Evolutionary conservation across 2,113 vertebrate species (phyloP).

Genomic region (Phodopus roborovskii): DNA sequence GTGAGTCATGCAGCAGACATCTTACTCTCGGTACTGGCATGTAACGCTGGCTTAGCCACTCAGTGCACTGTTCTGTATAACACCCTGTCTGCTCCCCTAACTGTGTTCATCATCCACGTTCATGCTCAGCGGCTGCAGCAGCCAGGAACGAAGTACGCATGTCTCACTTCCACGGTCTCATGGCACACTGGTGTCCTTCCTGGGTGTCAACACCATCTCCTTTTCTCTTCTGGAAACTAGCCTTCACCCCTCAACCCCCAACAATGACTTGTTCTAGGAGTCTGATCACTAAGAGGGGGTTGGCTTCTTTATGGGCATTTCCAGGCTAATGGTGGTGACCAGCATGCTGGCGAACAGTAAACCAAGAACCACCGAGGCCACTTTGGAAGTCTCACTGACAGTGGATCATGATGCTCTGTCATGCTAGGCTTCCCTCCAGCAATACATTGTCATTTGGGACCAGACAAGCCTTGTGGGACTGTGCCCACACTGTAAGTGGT

Average conservation of each 20-base stretch:
- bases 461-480: neutral
- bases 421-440: neutral
- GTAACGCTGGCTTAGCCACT: neutral
- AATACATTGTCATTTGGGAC: too few relatives aligned
- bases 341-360: fast-evolving
- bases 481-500: fast-evolving
- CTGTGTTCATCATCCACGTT: neutral
- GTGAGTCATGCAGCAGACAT: neutral
- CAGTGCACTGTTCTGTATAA: neutral
- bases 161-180: neutral
- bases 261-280: fast-evolving
- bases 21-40: neutral
- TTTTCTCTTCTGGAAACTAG: neutral
- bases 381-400: neutral
- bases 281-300: neutral
- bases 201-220: neutral
- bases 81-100: neutral
- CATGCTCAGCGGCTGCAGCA: neutral
- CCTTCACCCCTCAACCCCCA: too few relatives aligned
- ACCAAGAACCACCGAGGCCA: fast-evolving
- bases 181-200: neutral
- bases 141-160: neutral
- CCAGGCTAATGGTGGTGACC: neutral
- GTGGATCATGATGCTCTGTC: too few relatives aligned
- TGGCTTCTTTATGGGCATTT: neutral